A percentile compares a stretch with the other conserved stretches of the same genome.
phyloP scores from a whole-genome alignment of 2,113 vertebrate genomes.

The Scomber japonicus region DNA sequence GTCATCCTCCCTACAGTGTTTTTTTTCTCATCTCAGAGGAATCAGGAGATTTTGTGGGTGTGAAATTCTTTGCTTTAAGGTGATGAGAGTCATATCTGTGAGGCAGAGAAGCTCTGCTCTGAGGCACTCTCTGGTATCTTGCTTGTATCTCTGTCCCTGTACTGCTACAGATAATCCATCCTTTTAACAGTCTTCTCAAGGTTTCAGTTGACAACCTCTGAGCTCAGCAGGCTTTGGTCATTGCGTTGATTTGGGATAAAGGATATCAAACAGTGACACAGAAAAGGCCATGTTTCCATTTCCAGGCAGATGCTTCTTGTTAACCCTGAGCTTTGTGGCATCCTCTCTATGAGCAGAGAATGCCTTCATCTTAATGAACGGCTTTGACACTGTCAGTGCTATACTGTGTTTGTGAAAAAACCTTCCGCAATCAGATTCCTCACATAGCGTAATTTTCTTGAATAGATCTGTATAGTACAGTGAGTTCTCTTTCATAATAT shows the following conservation, averaged over 20 bases:
- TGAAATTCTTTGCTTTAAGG: conserved; percentile 30
- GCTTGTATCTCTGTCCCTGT: conserved; percentile 33
- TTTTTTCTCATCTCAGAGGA: conserved; percentile 17
- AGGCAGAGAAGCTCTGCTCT: conserved; percentile 7
- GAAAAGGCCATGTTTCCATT: conserved; percentile 31
- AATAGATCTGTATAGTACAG: neutral
- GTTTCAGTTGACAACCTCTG: conserved; percentile 34
- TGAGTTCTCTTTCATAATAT: too few relatives aligned
- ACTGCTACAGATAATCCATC: conserved; percentile 40
- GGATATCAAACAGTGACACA: conserved; percentile 25
- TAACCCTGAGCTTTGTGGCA: conserved; percentile 12
- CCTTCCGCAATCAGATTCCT: conserved; percentile 2
- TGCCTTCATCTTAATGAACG: neutral
- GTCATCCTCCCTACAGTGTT: conserved; percentile 21
- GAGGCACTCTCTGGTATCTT: conserved; percentile 29
- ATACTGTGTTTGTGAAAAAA: conserved; percentile 7
- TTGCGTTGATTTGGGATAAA: conserved; percentile 40
- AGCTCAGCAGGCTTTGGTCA: conserved; percentile 31
- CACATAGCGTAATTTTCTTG: neutral
- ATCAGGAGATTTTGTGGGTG: conserved; percentile 15
- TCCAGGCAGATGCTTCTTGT: conserved; percentile 24
- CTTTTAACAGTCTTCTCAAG: conserved; percentile 24
- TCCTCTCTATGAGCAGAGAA: neutral
- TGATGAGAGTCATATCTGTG: conserved; percentile 4
- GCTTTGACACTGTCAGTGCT: neutral